Base-by-base conservation (phyloP, 2,888 invertebrate species). In the Hirudinaria manillensis region DNA sequence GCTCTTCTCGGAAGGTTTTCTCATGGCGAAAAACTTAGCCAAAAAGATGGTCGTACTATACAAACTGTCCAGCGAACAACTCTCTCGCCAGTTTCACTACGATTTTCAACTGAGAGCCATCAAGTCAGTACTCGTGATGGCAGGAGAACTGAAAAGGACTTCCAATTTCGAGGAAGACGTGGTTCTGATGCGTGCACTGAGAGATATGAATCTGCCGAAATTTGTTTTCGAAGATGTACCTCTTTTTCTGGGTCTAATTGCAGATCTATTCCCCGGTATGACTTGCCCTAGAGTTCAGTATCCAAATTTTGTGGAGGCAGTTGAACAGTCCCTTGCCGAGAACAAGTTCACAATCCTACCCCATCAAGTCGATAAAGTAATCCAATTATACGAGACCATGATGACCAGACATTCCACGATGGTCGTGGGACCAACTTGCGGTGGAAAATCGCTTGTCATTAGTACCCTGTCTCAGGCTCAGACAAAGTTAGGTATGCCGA, bases 1-100 rank as follows among this genome's bases (percentile, higher is more conserved):
- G 77, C 87, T 95, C 32, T 94, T 94, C 85, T 93, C 94, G 16
- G 94, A 94, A 83, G 95, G 95, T 16, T 95, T 95, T 84, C 87
- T 93, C 0, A 90, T 92, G 66, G 93, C 94, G 0, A 94, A 94
- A 88, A 91, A 91, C 4, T 84, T 95, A 70, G 94, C 94, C 0
- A 94, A 94, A 85, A 95, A 95, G 86, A 94, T 95, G 93, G 93
- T 93, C 0, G 92, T 93, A 0, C 85, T 95, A 13, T 95, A 95
- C 85, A 91, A 91, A 81, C 87, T 95, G 77, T 93, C 93, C 0
- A 88, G 89, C 75, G 93, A 93, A 81, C 94, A 94, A 84, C 87
- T 95, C 70, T 94, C 94, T 0, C 93, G 93, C 83, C 94, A 94
- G 84, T 91, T 91, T 27, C 95, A 95, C 84, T 95, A 95, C 85